Conservation (phyloP, 1,140 invertebrate genomes). For the Musca domestica region DNA sequence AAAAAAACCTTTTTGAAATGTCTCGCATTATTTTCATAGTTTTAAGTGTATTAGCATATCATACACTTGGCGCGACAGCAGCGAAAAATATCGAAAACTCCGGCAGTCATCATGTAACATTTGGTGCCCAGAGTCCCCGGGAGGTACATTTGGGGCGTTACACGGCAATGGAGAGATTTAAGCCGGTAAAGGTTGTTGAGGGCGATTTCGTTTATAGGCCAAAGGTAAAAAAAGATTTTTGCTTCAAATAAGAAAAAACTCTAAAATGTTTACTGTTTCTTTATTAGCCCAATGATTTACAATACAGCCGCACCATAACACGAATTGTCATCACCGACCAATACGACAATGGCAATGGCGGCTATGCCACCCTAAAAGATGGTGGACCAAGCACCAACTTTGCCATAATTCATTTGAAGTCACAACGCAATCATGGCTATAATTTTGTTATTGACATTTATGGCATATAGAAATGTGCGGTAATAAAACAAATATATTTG, state of each 20-base stretch:
- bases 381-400: constrained; percentile 54
- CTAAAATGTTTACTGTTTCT: background rate
- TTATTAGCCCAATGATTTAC: constrained; percentile 1
- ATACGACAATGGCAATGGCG: constrained; percentile 54
- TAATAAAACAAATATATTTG: background rate
- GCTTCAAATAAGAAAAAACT: background rate
- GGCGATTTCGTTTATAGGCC: constrained; percentile 38
- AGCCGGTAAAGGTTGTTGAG: constrained; percentile 37
- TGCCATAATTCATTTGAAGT: constrained; percentile 51
- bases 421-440: constrained; percentile 50
- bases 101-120: constrained; percentile 24
- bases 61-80: background rate
- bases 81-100: constrained; percentile 1
- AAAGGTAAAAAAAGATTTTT: constrained; percentile 21
- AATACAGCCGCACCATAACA: constrained; percentile 14
- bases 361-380: constrained; percentile 43
- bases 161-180: constrained; percentile 34
- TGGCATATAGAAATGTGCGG: constrained; percentile 32
- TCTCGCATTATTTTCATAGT: constrained; percentile 6
- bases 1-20: background rate
- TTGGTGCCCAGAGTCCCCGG: constrained; percentile 23
- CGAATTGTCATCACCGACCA: constrained; percentile 48
- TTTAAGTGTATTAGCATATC: background rate
- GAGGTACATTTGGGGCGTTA: constrained; percentile 26
- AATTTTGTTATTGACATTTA: constrained; percentile 54